phyloP scores from a whole-genome alignment of 2,888 invertebrate species.

The Polydrusus pterygomalis region DNA sequence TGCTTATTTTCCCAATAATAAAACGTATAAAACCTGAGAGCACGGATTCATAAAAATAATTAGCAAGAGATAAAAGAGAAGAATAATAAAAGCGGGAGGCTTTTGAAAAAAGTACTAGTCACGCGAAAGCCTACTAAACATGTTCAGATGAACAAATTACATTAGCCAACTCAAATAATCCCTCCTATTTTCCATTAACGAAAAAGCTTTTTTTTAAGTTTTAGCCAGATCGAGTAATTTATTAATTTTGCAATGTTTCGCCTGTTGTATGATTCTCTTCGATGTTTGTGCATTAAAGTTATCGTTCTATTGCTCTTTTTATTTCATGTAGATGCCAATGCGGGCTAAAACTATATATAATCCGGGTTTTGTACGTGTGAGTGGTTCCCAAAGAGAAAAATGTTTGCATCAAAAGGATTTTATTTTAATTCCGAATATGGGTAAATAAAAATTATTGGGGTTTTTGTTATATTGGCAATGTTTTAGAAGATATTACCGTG shows the following conservation, averaged over 20 bases:
- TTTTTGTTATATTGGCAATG: not conserved
- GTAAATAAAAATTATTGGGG: not conserved
- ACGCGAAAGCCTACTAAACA: constrained; percentile 72
- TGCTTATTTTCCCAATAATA: constrained; percentile 47
- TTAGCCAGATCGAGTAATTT: constrained; percentile 34
- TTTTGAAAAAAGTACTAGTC: constrained; percentile 62
- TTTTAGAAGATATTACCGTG: too few relatives aligned
- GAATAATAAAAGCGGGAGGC: constrained; percentile 67
- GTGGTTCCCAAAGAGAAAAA: constrained; percentile 41
- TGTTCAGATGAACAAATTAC: constrained; percentile 72
- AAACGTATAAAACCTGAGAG: constrained; percentile 52
- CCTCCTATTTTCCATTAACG: constrained; percentile 71
- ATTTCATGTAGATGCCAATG: constrained; percentile 42
- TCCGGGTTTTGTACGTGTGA: constrained; percentile 47
- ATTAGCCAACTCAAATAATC: constrained; percentile 69
- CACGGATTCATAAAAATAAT: constrained; percentile 70
- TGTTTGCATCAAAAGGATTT: constrained; percentile 20
- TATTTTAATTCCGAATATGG: not conserved
- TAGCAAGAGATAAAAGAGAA: constrained; percentile 71
- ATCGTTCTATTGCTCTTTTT: constrained; percentile 54
- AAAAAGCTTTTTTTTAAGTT: constrained; percentile 70
- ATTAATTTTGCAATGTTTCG: constrained; percentile 44
- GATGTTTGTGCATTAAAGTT: constrained; percentile 50
- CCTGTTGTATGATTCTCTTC: constrained; percentile 41
- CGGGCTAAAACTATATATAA: constrained; percentile 46